These are phyloP conservation scores for Eulimnadia texana DNA, from an alignment of 1,140 invertebrate genomes.

Conservation along the genomic window DNA sequence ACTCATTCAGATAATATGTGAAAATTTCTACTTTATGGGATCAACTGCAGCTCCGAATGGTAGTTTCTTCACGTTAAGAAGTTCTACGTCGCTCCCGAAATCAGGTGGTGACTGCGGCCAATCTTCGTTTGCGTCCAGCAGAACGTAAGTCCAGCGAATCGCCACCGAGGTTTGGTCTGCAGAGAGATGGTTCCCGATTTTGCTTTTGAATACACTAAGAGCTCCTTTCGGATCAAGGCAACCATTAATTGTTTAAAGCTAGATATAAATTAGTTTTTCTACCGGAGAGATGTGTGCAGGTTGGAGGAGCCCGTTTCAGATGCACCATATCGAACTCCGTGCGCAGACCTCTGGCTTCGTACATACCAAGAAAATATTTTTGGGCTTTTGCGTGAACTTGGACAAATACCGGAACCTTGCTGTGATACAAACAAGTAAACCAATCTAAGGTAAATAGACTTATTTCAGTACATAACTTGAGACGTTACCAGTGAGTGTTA, in stretches of 20 bases:
- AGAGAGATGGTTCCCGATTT: slow-evolving; percentile 44
- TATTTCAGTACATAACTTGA: neutral
- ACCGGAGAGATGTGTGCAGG: slow-evolving; percentile 65
- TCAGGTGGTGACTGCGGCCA: slow-evolving; percentile 58
- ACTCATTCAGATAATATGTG: slow-evolving; percentile 13
- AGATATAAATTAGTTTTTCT: slow-evolving; percentile 22
- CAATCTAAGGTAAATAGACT: too few relatives aligned
- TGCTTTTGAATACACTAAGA: slow-evolving; percentile 57
- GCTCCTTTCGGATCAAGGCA: slow-evolving; percentile 38
- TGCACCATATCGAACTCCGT: slow-evolving; percentile 80
- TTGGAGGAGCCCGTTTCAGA: slow-evolving; percentile 58
- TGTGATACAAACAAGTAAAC: too few relatives aligned
- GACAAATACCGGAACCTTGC: slow-evolving; percentile 70
- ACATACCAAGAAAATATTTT: slow-evolving; percentile 64
- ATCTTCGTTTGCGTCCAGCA: slow-evolving; percentile 44
- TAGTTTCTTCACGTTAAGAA: slow-evolving; percentile 42
- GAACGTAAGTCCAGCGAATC: slow-evolving; percentile 63
- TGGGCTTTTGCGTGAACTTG: slow-evolving; percentile 68
- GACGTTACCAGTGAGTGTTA: slow-evolving; percentile 54
- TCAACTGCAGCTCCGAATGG: slow-evolving; percentile 73
- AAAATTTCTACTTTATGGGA: slow-evolving; percentile 42
- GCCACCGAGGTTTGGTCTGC: slow-evolving; percentile 55
- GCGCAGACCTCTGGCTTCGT: slow-evolving; percentile 47
- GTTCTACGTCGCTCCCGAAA: slow-evolving; percentile 44
- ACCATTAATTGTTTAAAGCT: neutral